Conservation (phyloP, 2,113 vertebrate species). For the Dicaeum eximium region DNA sequence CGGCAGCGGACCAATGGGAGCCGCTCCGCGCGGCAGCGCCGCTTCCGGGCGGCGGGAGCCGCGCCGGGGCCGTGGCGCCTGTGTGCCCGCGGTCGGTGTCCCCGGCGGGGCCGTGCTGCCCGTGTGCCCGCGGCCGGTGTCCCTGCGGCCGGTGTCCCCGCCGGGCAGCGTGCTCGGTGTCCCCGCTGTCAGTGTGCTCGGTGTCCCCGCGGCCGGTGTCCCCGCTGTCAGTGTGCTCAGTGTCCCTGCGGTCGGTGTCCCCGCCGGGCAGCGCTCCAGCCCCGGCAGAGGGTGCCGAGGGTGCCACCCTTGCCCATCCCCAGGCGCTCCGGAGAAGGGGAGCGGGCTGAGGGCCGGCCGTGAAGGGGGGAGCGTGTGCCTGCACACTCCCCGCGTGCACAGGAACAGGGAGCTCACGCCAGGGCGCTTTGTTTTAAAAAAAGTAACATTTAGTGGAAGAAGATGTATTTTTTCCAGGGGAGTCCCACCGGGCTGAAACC, state of each 20-base stretch:
- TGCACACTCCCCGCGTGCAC: background rate
- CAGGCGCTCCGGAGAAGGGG: background rate
- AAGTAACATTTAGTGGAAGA: accelerated
- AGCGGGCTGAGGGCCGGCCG: background rate
- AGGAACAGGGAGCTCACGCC: background rate
- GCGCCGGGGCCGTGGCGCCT: background rate
- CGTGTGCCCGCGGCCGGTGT: background rate
- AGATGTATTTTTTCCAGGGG: background rate
- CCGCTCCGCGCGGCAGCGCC: background rate
- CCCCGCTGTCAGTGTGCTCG: background rate
- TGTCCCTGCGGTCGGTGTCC: background rate
- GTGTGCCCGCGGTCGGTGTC: background rate
- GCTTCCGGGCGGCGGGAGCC: conserved; percentile 52
- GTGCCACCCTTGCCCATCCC: background rate
- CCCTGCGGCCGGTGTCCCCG: background rate
- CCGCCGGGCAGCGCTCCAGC: background rate
- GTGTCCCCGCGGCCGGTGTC: background rate
- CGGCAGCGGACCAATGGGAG: conserved; percentile 43
- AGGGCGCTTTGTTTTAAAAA: background rate
- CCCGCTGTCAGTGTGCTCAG: background rate
- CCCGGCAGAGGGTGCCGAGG: background rate
- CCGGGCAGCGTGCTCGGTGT: no score
- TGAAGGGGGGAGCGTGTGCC: background rate
- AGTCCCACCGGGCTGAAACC: background rate
- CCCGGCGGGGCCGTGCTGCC: background rate